Evolutionary conservation across 2,797 vertebrate species (phyloP).

Genomic region (Nothura maculosa): DNA sequence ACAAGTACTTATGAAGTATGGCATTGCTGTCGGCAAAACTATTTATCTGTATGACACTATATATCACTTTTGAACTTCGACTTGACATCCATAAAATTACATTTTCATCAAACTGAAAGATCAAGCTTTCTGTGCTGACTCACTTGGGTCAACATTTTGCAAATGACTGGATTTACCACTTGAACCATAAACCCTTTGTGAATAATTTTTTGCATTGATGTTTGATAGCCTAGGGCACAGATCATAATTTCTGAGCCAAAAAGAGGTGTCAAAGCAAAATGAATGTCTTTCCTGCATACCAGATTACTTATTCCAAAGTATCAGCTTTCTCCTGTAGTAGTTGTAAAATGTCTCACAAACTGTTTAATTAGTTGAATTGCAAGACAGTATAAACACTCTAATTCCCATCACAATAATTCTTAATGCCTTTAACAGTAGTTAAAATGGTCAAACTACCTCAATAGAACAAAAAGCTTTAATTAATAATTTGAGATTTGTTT

Average conservation of each 20-base stretch:
- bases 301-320: slow-evolving; percentile 61
- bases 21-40: slow-evolving; percentile 84
- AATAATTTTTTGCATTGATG: slow-evolving; percentile 84
- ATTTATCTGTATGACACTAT: slow-evolving; percentile 84
- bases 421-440: background rate
- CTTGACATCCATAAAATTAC: slow-evolving; percentile 87
- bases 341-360: slow-evolving; percentile 52
- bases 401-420: background rate
- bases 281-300: slow-evolving; percentile 78
- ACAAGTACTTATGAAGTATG: slow-evolving; percentile 83
- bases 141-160: slow-evolving; percentile 87
- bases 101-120: slow-evolving; percentile 87
- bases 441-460: background rate
- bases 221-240: slow-evolving; percentile 84
- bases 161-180: slow-evolving; percentile 85
- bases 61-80: slow-evolving; percentile 85
- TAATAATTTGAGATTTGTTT: background rate
- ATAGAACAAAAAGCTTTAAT: slow-evolving; percentile 12
- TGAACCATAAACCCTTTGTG: slow-evolving; percentile 84
- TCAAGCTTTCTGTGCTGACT: slow-evolving; percentile 82
- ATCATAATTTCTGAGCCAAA: slow-evolving; percentile 81
- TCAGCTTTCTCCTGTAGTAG: slow-evolving; percentile 42
- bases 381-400: slow-evolving; percentile 30
- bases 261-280: slow-evolving; percentile 77
- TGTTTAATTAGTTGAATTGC: slow-evolving; percentile 35